phyloP scores from a whole-genome alignment of 1,140 invertebrate species.

The Hyposmocoma kahamanoa region DNA sequence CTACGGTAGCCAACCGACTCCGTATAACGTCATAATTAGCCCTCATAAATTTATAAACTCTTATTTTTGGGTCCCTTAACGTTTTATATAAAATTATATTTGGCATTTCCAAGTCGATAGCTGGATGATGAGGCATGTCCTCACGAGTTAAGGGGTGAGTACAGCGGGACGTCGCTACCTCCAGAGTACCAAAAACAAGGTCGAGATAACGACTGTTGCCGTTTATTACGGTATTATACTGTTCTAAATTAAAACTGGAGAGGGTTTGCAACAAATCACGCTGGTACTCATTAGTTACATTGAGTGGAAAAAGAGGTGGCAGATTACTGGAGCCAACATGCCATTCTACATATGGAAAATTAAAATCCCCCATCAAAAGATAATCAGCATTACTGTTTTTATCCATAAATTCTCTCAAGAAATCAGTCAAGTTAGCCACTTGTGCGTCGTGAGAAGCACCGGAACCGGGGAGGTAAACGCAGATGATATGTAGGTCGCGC shows the following conservation, averaged over 20 bases:
- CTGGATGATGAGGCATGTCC: background rate
- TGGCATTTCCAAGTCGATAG: background rate
- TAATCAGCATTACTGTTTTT: background rate
- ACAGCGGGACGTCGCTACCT: background rate
- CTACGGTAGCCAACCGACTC: background rate
- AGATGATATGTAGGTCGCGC: background rate
- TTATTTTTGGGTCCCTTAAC: background rate
- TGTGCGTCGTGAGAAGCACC: background rate
- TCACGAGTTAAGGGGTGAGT: background rate
- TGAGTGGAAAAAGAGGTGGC: background rate
- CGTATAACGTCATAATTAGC: background rate
- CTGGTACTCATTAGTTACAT: background rate
- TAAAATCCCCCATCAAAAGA: conserved; percentile 2
- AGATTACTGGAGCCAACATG: background rate
- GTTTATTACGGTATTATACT: background rate
- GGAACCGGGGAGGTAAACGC: background rate
- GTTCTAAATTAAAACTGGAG: background rate
- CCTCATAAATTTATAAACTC: background rate
- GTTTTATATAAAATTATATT: background rate
- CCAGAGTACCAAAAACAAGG: background rate
- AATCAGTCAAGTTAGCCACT: background rate
- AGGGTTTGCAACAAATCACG: background rate
- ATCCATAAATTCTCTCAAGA: background rate
- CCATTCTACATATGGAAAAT: background rate
- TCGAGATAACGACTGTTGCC: background rate